Base-by-base conservation (phyloP, 2,797 vertebrate genomes). In the Sphenodon punctatus region DNA sequence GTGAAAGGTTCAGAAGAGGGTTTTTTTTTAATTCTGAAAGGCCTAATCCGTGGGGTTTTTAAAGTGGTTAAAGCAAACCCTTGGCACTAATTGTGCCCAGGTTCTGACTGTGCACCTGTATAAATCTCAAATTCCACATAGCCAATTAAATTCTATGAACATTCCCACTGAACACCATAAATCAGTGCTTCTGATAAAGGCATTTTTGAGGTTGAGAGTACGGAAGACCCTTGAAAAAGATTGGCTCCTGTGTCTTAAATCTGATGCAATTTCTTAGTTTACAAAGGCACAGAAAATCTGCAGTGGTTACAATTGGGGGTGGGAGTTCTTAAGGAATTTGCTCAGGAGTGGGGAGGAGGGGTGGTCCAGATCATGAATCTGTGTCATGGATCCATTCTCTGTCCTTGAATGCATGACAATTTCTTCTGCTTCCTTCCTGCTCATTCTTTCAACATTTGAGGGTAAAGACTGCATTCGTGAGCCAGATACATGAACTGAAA, bases 1-100 rank as follows among this genome's bases (percentile, higher is more conserved):
- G 82, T 75, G 71, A 36, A 87, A 88, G 90, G 75, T 91, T 93
- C 91, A 82, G 78, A 94, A 92, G 87, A 72, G 13, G 85, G 25
- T 75, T 95, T 94, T 87, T 88, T 93, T 88, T 93, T 91, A 90
- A 80, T 93, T 92, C 83, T 75, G 77, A 86, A 94, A 92, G 80
- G 79, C 86, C 84, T 95, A 90, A 94, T 93, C 89, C 68, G 0
- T 42, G 15, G 75, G 85, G 86, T 79, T 92, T 93, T 92, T 90
- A 87, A 85, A 90, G 76, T 43, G 53, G 85, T 85, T 93, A 91
- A 94, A 91, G 88, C 78, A 89, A 49, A 56, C 45, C 34, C 89
- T 95, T 71, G 77, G 66, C 77, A 76, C 86, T 88, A 90, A 95
- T 90, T 94, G 92, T 93, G 84, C 78, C 43, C 75, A 68, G 82